Evolutionary conservation across 2,888 invertebrate genomes (phyloP).

Genomic region (Monochamus alternatus): DNA sequence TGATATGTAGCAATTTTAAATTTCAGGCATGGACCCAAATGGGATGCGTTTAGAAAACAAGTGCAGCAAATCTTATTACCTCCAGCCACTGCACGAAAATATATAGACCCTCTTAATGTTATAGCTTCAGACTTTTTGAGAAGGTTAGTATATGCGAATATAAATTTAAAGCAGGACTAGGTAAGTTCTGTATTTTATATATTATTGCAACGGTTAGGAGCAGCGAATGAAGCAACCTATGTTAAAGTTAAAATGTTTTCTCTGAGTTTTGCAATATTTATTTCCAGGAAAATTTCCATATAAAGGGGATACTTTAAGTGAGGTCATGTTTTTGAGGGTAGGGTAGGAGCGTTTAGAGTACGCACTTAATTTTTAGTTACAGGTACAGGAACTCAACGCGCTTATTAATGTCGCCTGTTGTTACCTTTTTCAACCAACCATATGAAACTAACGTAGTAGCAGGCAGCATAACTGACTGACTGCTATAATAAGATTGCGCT

Average conservation of each 20-base stretch:
- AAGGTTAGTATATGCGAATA: slow-evolving; percentile 71
- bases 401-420: too few relatives aligned
- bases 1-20: not conserved
- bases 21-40: slow-evolving; percentile 87
- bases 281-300: too few relatives aligned
- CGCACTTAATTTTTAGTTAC: too few relatives aligned
- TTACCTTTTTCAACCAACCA: too few relatives aligned
- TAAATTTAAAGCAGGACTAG: not conserved
- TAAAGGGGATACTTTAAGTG: too few relatives aligned
- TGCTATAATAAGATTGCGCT: too few relatives aligned
- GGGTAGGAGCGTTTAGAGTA: too few relatives aligned
- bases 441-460: too few relatives aligned
- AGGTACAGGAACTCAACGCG: too few relatives aligned
- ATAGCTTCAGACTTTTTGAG: slow-evolving; percentile 85
- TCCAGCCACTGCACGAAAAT: slow-evolving; percentile 84
- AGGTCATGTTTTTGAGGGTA: too few relatives aligned
- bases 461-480: too few relatives aligned
- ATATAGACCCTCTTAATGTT: slow-evolving; percentile 81
- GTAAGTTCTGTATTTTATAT: not conserved
- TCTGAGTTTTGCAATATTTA: too few relatives aligned
- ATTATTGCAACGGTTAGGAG: not conserved
- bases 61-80: slow-evolving; percentile 89
- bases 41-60: slow-evolving; percentile 88
- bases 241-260: not conserved
- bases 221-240: not conserved